Percentiles rank a stretch among this genome's conserved stretches.
Conservation (phyloP, 2,888 invertebrate species). For the Oxyteleia sp. region DNA sequence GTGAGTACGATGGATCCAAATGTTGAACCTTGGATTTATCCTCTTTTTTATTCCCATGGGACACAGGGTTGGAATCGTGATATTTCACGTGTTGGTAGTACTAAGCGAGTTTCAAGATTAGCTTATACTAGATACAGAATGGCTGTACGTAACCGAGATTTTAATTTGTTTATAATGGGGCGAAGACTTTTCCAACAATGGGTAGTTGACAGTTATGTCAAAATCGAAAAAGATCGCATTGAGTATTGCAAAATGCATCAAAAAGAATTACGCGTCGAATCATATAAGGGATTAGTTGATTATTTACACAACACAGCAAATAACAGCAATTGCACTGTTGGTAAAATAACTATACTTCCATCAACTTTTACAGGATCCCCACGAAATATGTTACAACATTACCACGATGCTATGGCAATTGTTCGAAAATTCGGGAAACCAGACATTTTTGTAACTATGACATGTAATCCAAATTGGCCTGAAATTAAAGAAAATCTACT, state of each 20-base stretch:
- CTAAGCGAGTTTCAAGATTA: constrained; percentile 16
- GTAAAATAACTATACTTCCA: too few relatives aligned
- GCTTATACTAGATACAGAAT: constrained; percentile 1
- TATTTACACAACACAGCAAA: background rate
- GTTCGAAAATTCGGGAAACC: too few relatives aligned
- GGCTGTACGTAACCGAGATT: background rate
- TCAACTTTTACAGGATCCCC: too few relatives aligned
- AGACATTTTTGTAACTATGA: too few relatives aligned
- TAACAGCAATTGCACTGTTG: constrained; percentile 23
- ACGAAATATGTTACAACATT: too few relatives aligned
- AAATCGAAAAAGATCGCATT: too few relatives aligned
- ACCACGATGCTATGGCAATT: constrained; percentile 33
- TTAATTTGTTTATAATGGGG: too few relatives aligned
- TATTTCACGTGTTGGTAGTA: constrained; percentile 11
- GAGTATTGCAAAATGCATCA: constrained; percentile 1
- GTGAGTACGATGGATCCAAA: too few relatives aligned
- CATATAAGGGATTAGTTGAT: constrained; percentile 36
- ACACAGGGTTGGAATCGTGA: constrained; percentile 54
- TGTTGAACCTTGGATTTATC: too few relatives aligned
- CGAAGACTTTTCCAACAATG: background rate
- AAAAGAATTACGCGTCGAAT: background rate
- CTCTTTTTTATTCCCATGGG: constrained; percentile 65
- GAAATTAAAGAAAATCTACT: background rate
- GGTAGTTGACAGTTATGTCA: too few relatives aligned
- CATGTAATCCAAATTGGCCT: too few relatives aligned